Evolutionary conservation across 2,113 vertebrate species (phyloP).

Genomic region (Saccopteryx leptura): DNA sequence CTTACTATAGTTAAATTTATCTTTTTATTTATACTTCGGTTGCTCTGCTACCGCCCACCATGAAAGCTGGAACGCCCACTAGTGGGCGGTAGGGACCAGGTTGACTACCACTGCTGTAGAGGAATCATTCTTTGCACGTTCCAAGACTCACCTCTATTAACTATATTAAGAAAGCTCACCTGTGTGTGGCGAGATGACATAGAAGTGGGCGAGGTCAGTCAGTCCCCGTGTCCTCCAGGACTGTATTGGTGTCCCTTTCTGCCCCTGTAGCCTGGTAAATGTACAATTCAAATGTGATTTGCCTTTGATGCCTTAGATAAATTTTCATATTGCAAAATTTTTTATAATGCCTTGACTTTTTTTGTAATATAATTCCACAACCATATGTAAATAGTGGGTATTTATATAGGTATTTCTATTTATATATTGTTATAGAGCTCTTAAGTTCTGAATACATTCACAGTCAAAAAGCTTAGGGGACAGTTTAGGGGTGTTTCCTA

Average conservation of each 20-base stretch:
- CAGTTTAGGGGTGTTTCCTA: not conserved
- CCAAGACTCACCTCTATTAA: not conserved
- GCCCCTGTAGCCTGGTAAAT: not conserved
- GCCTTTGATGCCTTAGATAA: not conserved
- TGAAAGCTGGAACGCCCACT: no score
- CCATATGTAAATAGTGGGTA: not conserved
- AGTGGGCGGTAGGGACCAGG: no score
- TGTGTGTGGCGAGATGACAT: not conserved
- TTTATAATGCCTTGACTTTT: not conserved
- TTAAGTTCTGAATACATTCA: not conserved
- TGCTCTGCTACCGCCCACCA: no score
- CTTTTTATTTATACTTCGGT: no score
- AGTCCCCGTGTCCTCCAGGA: not conserved
- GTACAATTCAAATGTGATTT: not conserved
- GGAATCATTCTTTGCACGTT: not conserved
- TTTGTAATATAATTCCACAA: not conserved
- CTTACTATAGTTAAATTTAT: no score
- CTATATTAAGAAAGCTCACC: not conserved
- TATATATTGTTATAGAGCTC: not conserved
- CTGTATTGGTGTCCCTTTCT: not conserved
- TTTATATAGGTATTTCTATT: not conserved
- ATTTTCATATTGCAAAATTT: not conserved
- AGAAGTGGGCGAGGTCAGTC: not conserved
- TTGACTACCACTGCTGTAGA: not conserved
- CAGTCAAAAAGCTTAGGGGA: not conserved